Percentiles rank a stretch among this genome's conserved stretches.
Evolutionary conservation across 2,797 vertebrate species (phyloP).

Genomic region (Knipowitschia caucasica): DNA sequence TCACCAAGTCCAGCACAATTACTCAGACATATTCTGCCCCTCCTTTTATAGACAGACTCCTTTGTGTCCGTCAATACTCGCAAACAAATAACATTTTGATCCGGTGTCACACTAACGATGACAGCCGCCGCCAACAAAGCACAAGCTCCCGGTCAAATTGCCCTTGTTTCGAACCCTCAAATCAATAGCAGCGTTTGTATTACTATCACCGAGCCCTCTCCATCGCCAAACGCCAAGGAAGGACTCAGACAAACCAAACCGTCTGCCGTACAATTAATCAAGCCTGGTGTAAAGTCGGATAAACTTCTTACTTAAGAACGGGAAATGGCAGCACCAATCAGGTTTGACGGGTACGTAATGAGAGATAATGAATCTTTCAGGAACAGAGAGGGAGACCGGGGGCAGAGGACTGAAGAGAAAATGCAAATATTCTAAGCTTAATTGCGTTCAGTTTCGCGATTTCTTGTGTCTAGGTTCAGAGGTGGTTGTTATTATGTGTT

Average conservation of each 20-base stretch:
- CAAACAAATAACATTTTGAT: slow-evolving; percentile 19
- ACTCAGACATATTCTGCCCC: slow-evolving; percentile 19
- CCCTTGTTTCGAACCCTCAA: slow-evolving; percentile 26
- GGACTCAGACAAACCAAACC: slow-evolving; percentile 39
- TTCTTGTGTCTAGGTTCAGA: not conserved
- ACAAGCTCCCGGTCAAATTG: slow-evolving; percentile 24
- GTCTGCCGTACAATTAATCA: slow-evolving; percentile 28
- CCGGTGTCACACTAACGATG: slow-evolving; percentile 29
- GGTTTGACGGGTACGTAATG: slow-evolving; percentile 1
- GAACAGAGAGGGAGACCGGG: not conserved
- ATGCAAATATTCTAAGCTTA: not conserved
- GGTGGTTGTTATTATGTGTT: not conserved
- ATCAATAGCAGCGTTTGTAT: slow-evolving; percentile 22
- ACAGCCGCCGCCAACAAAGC: slow-evolving; percentile 23
- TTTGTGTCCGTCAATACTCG: slow-evolving; percentile 8
- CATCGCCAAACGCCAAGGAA: slow-evolving; percentile 37
- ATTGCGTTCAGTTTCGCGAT: not conserved
- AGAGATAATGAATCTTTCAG: slow-evolving; percentile 3
- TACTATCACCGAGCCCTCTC: slow-evolving; percentile 28
- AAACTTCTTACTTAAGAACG: slow-evolving; percentile 9
- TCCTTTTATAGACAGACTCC: too few relatives aligned
- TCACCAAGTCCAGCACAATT: too few relatives aligned
- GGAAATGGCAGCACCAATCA: slow-evolving; percentile 4
- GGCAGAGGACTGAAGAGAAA: not conserved
- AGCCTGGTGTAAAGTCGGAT: slow-evolving; percentile 19